Evolutionary conservation across 2,888 invertebrate species (phyloP).

Genomic region (Petrolisthes manimaculis): DNA sequence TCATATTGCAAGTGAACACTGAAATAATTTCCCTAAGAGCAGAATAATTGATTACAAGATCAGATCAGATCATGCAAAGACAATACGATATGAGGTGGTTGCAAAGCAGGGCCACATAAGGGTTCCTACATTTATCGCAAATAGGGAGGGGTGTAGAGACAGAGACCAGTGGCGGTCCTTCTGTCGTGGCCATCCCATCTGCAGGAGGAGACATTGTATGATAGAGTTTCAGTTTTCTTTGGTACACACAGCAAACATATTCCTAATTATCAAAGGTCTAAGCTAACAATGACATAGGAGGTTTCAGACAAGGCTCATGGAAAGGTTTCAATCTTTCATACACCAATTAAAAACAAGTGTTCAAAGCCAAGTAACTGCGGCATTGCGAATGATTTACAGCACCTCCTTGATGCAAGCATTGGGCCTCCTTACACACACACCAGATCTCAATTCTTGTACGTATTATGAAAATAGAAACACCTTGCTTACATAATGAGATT

Average conservation of each 20-base stretch:
- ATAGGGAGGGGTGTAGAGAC: slow-evolving; percentile 18
- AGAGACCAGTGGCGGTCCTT: slow-evolving; percentile 15
- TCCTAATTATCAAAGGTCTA: not conserved
- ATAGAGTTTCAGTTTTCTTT: not conserved
- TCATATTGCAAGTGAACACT: slow-evolving; percentile 10
- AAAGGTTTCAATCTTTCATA: too few relatives aligned
- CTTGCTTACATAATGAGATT: not conserved
- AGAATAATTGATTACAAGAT: not conserved
- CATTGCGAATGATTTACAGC: too few relatives aligned
- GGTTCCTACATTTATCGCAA: slow-evolving; percentile 15
- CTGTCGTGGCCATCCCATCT: slow-evolving; percentile 15
- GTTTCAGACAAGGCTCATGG: too few relatives aligned
- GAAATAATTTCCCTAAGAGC: not conserved
- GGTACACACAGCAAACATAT: not conserved
- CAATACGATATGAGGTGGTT: slow-evolving; percentile 10
- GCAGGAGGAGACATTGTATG: not conserved
- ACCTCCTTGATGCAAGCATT: too few relatives aligned
- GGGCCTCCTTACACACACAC: too few relatives aligned
- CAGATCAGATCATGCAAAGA: slow-evolving; percentile 18
- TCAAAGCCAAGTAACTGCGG: too few relatives aligned
- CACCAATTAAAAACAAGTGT: too few relatives aligned
- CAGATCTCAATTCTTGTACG: too few relatives aligned
- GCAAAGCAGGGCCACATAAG: slow-evolving; percentile 13
- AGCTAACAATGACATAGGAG: too few relatives aligned
- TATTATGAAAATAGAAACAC: not conserved